Conservation (phyloP, 2,797 vertebrate species). For the Oreortyx pictus region DNA sequence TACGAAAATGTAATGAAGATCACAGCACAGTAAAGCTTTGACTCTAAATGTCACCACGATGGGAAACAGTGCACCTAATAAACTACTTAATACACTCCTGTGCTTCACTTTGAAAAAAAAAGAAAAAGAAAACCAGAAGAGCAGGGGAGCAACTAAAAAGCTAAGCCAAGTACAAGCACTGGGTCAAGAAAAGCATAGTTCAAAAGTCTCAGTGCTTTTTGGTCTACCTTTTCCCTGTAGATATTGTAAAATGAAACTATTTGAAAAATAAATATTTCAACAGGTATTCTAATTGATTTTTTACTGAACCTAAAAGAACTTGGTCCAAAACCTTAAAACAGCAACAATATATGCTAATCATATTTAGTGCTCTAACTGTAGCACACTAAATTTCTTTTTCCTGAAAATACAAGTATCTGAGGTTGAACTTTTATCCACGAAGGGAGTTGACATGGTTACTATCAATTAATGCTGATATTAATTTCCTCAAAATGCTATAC, state of each 20-base stretch:
- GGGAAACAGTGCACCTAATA: not conserved
- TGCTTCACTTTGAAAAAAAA: not conserved
- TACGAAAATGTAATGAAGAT: not conserved
- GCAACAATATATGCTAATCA: not conserved
- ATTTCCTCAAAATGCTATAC: constrained; percentile 18
- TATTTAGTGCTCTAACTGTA: not conserved
- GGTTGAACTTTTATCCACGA: not conserved
- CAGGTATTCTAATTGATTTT: not conserved
- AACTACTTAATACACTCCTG: not conserved
- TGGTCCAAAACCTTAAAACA: not conserved
- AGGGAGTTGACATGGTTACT: not conserved
- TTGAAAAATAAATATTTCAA: not conserved
- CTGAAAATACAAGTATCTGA: not conserved
- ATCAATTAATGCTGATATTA: not conserved
- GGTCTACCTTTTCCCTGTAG: not conserved
- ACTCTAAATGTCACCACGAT: not conserved
- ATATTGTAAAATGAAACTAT: not conserved
- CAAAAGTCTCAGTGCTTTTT: not conserved
- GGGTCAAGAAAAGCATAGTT: not conserved
- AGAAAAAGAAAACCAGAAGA: not conserved
- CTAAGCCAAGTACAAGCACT: not conserved
- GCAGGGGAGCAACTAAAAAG: not conserved
- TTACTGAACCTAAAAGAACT: not conserved
- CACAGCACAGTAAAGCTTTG: not conserved
- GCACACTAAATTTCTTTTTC: not conserved